These are phyloP conservation scores for Drosophila longiperda DNA, from an alignment of 2,888 invertebrate species.

Conservation along the genomic window DNA sequence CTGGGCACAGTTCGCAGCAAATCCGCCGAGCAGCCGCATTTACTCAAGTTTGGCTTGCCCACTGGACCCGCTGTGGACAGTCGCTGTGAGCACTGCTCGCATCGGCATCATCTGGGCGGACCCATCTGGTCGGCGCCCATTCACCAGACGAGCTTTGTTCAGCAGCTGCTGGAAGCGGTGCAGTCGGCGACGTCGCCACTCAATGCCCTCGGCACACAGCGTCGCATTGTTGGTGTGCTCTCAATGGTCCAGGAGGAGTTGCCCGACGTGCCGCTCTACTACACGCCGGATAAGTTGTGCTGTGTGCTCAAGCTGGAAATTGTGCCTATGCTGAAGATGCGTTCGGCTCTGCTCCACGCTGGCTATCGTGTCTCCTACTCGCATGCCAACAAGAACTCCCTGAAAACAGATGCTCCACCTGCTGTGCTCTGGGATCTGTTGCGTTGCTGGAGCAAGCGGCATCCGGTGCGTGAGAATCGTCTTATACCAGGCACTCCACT, in stretches of 20 bases:
- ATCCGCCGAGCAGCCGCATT: slow-evolving; percentile 86
- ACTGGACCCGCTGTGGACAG: slow-evolving; percentile 89
- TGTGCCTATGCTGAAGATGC: slow-evolving; percentile 89
- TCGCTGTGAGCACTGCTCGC: slow-evolving; percentile 91
- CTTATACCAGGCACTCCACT: slow-evolving; percentile 84
- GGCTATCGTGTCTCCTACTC: slow-evolving; percentile 96
- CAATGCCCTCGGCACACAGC: slow-evolving; percentile 87
- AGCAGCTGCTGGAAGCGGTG: slow-evolving; percentile 87
- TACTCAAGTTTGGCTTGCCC: slow-evolving; percentile 89
- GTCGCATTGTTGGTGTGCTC: slow-evolving; percentile 92
- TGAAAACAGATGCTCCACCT: slow-evolving; percentile 97
- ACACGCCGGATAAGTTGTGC: slow-evolving; percentile 91
- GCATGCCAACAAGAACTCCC: slow-evolving; percentile 93
- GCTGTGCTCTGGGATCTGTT: slow-evolving; percentile 96
- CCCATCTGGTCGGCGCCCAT: slow-evolving; percentile 97
- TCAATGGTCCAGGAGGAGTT: slow-evolving; percentile 94
- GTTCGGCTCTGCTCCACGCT: slow-evolving; percentile 95
- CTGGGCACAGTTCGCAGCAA: slow-evolving; percentile 87
- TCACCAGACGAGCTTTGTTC: slow-evolving; percentile 92
- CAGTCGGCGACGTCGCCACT: slow-evolving; percentile 81
- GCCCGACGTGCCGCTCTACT: slow-evolving; percentile 93
- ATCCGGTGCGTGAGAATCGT: slow-evolving; percentile 89
- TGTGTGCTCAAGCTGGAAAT: slow-evolving; percentile 90
- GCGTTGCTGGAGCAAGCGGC: slow-evolving; percentile 90
- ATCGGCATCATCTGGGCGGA: slow-evolving; percentile 93